Evolutionary conservation across 2,888 invertebrate genomes (phyloP).

Genomic region (Caenorhabditis zanzibari): DNA sequence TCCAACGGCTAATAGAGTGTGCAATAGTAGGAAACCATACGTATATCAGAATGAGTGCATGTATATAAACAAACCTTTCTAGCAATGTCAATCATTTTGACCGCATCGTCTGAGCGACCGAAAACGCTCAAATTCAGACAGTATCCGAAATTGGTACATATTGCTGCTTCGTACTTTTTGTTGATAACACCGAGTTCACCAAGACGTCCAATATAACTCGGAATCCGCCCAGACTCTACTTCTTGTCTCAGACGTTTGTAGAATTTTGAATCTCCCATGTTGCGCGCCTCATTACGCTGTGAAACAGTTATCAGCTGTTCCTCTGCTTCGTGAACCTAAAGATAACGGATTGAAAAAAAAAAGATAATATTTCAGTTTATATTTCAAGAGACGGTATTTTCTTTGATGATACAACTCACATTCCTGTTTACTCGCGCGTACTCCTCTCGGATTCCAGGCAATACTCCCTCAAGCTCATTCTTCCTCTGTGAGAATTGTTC

Average conservation of each 20-base stretch:
- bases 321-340: not conserved
- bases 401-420: not conserved
- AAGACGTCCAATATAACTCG: slow-evolving; percentile 85
- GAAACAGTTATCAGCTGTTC: not conserved
- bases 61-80: not conserved
- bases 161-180: slow-evolving; percentile 93
- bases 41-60: no score
- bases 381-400: no score
- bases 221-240: slow-evolving; percentile 44
- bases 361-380: no score
- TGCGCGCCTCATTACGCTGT: slow-evolving; percentile 1
- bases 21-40: no score
- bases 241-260: slow-evolving; percentile 20
- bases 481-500: not conserved
- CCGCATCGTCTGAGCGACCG: not conserved
- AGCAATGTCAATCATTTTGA: not conserved
- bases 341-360: not conserved
- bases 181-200: slow-evolving; percentile 97
- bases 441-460: not conserved
- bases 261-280: no score
- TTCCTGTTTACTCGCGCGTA: not conserved
- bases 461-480: not conserved
- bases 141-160: slow-evolving; percentile 90
- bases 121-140: not conserved
- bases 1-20: no score